Evolutionary conservation across 2,113 vertebrate species (phyloP).

Genomic region (Ptychochromis oligacanthus): DNA sequence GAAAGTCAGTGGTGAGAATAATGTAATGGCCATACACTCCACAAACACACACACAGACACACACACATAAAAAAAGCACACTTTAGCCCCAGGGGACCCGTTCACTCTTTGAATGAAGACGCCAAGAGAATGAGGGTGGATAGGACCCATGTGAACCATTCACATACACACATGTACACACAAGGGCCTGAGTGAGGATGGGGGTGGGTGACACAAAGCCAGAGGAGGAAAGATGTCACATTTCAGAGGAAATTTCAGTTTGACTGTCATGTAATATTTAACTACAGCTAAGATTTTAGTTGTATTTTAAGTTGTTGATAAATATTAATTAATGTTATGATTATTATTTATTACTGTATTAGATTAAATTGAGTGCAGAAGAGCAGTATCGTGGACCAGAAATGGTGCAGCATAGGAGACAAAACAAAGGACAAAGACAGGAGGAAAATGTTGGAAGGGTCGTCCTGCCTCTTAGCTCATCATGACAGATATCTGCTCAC

Average conservation of each 20-base stretch:
- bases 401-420: neutral
- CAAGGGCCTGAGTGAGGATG: neutral
- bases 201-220: neutral
- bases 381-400: neutral
- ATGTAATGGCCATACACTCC: slow-evolving; percentile 28
- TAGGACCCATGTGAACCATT: slow-evolving; percentile 47
- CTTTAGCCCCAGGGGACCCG: slow-evolving; percentile 57
- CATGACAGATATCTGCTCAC: slow-evolving; percentile 32
- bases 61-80: slow-evolving; percentile 17
- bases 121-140: slow-evolving; percentile 28
- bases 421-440: slow-evolving; percentile 60
- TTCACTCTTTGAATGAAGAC: slow-evolving; percentile 54
- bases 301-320: neutral
- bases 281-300: neutral
- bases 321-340: neutral
- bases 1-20: slow-evolving; percentile 67
- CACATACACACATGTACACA: slow-evolving; percentile 32
- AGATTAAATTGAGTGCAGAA: neutral
- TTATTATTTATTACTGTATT: neutral
- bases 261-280: neutral
- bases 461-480: slow-evolving; percentile 63
- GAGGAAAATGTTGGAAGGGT: slow-evolving; percentile 45
- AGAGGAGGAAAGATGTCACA: neutral
- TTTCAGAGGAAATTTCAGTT: neutral
- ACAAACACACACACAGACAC: slow-evolving; percentile 24